Evolutionary conservation across 2,113 vertebrate species (phyloP).

Genomic region (Antennarius striatus): DNA sequence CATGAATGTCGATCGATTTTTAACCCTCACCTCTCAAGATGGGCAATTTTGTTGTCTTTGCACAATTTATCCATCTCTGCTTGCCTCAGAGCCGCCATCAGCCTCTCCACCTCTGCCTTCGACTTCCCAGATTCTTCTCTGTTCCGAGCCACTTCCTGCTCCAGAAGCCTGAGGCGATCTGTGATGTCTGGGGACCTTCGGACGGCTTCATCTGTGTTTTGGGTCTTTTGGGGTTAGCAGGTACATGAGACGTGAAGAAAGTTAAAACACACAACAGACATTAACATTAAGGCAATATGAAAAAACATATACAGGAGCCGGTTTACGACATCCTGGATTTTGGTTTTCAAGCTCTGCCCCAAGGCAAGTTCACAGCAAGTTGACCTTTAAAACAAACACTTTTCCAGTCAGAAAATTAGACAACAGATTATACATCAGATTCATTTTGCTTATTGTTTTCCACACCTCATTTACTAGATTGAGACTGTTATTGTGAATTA

Average conservation of each 20-base stretch:
- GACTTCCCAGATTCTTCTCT: conserved; percentile 91
- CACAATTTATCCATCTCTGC: conserved; percentile 90
- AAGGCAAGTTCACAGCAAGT: not conserved
- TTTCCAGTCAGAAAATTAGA: too few species aligned
- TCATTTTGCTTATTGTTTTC: not conserved
- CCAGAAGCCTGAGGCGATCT: conserved; percentile 89
- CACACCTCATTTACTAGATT: too few species aligned
- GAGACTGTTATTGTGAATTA: too few species aligned
- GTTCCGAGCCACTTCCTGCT: conserved; percentile 91
- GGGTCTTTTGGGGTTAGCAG: conserved; percentile 75
- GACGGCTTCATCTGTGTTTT: conserved; percentile 85
- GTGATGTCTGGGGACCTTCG: conserved; percentile 88
- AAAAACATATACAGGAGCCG: not conserved
- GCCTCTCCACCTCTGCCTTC: conserved; percentile 90
- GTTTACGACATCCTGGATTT: not conserved
- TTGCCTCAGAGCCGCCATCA: conserved; percentile 90
- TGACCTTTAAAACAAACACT: too few species aligned
- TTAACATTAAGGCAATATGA: not conserved
- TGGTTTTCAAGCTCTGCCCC: not conserved
- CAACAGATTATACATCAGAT: too few species aligned
- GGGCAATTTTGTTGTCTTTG: conserved; percentile 92
- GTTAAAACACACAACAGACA: not conserved
- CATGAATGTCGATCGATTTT: conserved; percentile 5
- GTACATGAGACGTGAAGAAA: not conserved
- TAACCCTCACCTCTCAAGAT: conserved; percentile 90